A percentile compares a stretch with the other conserved stretches of the same genome.
These are phyloP conservation scores for Benitochromis conjunctus DNA, from an alignment of 2,113 vertebrate genomes.

Conservation along the genomic window DNA sequence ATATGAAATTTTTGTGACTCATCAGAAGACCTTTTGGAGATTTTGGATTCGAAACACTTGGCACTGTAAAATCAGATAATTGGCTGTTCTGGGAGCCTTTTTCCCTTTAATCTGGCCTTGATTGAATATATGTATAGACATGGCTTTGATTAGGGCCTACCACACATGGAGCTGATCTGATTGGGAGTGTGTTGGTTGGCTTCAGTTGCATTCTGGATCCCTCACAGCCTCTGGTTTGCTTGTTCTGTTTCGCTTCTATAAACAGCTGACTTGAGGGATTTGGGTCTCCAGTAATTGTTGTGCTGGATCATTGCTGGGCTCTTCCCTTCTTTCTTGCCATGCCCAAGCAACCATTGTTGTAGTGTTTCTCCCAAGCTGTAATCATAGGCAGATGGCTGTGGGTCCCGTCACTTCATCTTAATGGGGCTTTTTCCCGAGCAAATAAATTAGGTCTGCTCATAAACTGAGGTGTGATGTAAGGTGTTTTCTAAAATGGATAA, in stretches of 20 bases:
- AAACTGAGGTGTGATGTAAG: conserved; percentile 41
- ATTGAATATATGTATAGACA: not conserved
- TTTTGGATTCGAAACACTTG: not conserved
- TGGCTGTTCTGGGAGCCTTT: not conserved
- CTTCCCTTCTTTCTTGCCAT: conserved; percentile 42
- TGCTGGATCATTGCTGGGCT: conserved; percentile 54
- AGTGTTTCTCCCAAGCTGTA: conserved; percentile 51
- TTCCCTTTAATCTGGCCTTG: not conserved
- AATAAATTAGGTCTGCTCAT: conserved; percentile 17
- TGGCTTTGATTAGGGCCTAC: conserved; percentile 56
- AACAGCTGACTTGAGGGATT: conserved; percentile 55
- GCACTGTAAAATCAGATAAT: not conserved
- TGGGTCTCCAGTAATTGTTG: conserved; percentile 51
- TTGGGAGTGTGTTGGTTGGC: conserved; percentile 58
- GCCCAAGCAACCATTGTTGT: conserved; percentile 52
- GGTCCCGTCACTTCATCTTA: not conserved
- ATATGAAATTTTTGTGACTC: not conserved
- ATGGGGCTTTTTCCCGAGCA: conserved; percentile 54
- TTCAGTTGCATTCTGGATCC: conserved; percentile 37
- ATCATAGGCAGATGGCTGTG: conserved; percentile 63
- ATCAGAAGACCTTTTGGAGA: not conserved
- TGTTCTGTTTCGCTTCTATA: conserved; percentile 56
- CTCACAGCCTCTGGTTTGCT: conserved; percentile 33
- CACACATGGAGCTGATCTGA: conserved; percentile 55
- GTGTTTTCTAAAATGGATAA: conserved; percentile 1